Evolutionary conservation across 1,140 invertebrate genomes (phyloP).

Genomic region (Plectus sambesii): DNA sequence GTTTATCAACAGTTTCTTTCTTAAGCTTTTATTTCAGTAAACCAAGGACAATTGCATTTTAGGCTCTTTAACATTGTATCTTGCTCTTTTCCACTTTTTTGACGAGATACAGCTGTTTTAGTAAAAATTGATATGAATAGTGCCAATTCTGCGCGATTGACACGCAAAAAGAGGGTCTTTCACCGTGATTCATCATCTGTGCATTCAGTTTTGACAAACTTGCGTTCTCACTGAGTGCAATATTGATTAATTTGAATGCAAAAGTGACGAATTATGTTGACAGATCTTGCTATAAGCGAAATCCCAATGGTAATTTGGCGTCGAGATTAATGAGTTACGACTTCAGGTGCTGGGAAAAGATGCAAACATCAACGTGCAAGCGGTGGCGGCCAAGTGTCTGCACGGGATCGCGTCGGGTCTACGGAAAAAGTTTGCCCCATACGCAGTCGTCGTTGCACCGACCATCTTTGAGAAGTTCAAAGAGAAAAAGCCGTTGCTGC

Average conservation of each 20-base stretch:
- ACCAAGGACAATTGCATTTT: too few relatives aligned
- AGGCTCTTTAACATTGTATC: too few relatives aligned
- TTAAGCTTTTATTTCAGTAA: too few relatives aligned
- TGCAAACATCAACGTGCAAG: constrained; percentile 80
- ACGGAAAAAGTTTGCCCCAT: constrained; percentile 73
- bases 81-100: too few relatives aligned
- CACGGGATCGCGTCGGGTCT: constrained; percentile 68
- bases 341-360: constrained; percentile 63
- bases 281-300: constrained; percentile 4
- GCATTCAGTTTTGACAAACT: too few relatives aligned
- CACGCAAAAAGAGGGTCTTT: too few relatives aligned
- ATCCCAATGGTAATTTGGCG: too few relatives aligned
- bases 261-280: constrained; percentile 3
- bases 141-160: too few relatives aligned
- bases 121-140: too few relatives aligned
- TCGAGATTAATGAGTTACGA: constrained; percentile 14
- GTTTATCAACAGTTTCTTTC: too few relatives aligned
- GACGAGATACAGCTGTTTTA: too few relatives aligned
- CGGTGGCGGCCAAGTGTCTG: constrained; percentile 70
- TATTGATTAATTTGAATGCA: neutral
- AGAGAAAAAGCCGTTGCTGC: constrained; percentile 76
- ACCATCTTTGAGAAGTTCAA: constrained; percentile 86
- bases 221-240: constrained; percentile 6
- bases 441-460: constrained; percentile 60
- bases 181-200: too few relatives aligned